phyloP scores from a whole-genome alignment of 2,888 invertebrate genomes.

The Acleris literana region DNA sequence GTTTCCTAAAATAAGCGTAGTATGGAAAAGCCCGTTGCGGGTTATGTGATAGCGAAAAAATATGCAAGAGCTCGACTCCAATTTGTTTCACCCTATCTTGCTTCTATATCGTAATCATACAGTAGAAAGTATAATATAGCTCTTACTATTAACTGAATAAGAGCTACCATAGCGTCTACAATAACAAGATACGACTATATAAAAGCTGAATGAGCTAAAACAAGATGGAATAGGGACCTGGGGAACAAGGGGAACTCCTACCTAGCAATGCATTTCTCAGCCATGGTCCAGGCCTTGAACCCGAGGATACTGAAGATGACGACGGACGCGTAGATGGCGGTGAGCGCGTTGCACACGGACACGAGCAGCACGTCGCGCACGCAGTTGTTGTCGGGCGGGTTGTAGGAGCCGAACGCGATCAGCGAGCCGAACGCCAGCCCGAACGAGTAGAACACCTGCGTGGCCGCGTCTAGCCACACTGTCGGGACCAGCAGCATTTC shows the following conservation, averaged over 20 bases:
- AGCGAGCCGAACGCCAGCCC: constrained; percentile 97
- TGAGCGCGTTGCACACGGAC: constrained; percentile 95
- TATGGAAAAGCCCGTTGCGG: no score
- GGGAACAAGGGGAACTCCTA: constrained; percentile 59
- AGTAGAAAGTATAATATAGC: no score
- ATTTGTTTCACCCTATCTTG: no score
- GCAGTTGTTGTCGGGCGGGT: constrained; percentile 97
- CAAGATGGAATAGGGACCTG: no score
- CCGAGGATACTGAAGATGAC: constrained; percentile 98
- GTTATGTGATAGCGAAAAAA: no score
- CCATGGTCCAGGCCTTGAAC: constrained; percentile 96
- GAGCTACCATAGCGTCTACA: no score
- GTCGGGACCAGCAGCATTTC: constrained; percentile 93
- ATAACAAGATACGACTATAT: no score
- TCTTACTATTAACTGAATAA: no score
- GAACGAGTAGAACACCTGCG: constrained; percentile 98
- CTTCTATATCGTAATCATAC: no score
- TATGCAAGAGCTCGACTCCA: no score
- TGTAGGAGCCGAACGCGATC: constrained; percentile 98
- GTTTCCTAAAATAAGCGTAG: no score
- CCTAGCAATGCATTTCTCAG: constrained; percentile 90
- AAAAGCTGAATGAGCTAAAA: no score
- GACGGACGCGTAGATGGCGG: constrained; percentile 96
- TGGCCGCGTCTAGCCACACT: constrained; percentile 98
- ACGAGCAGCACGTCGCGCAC: constrained; percentile 95